Percentiles rank a stretch among this genome's conserved stretches.
Conservation (phyloP, 1,140 invertebrate genomes). For the Alviniconcha marisindica region DNA sequence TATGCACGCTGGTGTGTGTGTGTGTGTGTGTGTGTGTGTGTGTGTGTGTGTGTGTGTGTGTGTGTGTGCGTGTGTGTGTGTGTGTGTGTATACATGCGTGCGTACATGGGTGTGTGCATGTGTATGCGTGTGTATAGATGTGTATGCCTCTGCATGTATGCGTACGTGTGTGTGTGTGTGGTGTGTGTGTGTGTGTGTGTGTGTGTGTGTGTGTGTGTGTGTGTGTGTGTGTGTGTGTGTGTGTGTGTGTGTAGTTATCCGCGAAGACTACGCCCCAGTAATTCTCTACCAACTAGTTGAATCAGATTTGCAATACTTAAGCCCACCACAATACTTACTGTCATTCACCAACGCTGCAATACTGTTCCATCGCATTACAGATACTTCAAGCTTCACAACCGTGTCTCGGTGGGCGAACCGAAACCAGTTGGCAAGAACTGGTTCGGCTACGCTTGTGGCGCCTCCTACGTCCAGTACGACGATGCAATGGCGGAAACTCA, state of each 20-base stretch:
- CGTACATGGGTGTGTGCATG: background rate
- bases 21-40: background rate
- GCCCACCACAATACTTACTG: background rate
- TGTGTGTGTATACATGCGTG: background rate
- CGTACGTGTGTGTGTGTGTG: constrained; percentile 15
- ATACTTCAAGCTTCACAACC: constrained; percentile 24
- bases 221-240: background rate
- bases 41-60: background rate
- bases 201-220: too few species aligned
- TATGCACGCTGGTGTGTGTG: too few species aligned
- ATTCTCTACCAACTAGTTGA: background rate
- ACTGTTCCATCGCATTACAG: background rate
- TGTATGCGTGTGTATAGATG: background rate
- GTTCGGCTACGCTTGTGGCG: constrained; percentile 25
- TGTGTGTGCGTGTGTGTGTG: background rate
- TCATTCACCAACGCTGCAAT: background rate
- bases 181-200: background rate
- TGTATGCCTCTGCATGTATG: background rate
- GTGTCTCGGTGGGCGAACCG: background rate
- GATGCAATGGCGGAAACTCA: background rate
- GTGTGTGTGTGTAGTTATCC: background rate
- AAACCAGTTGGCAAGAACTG: constrained; percentile 8
- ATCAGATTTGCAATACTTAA: background rate
- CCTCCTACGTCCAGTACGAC: background rate
- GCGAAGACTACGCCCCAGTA: too few species aligned